Conservation (phyloP, 2,113 vertebrate species). For the Rallus limicola region DNA sequence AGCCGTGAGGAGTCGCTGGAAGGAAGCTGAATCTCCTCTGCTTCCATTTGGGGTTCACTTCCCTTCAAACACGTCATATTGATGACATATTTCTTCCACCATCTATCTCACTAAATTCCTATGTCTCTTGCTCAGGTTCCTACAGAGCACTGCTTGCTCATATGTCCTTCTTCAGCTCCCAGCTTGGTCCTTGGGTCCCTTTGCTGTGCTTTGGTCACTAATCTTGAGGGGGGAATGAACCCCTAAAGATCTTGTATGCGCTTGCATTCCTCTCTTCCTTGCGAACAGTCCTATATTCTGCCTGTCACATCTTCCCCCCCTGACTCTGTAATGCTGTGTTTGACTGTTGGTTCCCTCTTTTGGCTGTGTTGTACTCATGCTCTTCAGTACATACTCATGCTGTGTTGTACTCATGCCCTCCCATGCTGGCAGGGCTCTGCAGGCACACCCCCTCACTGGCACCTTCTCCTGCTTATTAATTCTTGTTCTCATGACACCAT, state of each 20-base stretch:
- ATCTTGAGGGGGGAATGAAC: neutral
- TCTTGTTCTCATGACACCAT: neutral
- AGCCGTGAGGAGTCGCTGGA: neutral
- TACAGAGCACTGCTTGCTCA: neutral
- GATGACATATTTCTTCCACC: neutral
- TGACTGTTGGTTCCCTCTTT: neutral
- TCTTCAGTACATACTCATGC: too few relatives aligned
- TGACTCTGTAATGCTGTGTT: neutral
- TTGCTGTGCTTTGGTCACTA: neutral
- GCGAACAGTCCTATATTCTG: neutral
- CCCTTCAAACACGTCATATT: neutral
- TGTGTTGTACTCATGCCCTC: neutral
- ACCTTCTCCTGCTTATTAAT: neutral
- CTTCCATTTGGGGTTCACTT: neutral
- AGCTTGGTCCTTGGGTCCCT: neutral
- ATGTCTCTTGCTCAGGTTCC: neutral
- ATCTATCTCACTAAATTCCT: neutral
- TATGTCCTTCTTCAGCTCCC: neutral
- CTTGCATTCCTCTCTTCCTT: neutral
- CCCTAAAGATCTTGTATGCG: neutral
- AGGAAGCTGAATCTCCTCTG: neutral
- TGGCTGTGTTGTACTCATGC: fast-evolving
- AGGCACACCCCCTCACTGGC: neutral
- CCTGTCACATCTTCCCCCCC: neutral
- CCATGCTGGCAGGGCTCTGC: neutral